Percentiles rank a stretch among this genome's conserved stretches.
Evolutionary conservation across 2,888 invertebrate species (phyloP).

Genomic region (Hirudinaria manillensis): DNA sequence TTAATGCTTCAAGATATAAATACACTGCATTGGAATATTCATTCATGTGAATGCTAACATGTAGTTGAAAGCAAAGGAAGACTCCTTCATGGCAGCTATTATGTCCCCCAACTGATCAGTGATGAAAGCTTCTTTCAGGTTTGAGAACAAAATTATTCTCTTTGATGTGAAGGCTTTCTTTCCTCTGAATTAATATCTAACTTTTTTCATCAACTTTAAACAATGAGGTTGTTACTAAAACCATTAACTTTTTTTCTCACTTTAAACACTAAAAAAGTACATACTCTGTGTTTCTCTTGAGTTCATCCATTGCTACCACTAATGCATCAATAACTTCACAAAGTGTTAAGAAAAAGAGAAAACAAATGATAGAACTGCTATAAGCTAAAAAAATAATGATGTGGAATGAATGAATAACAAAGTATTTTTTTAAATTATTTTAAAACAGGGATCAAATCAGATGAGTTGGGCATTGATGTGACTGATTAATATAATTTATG

Average conservation of each 20-base stretch:
- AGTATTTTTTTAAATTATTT: too few relatives aligned
- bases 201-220: too few relatives aligned
- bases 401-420: too few relatives aligned
- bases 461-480: too few relatives aligned
- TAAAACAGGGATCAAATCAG: too few relatives aligned
- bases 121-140: slow-evolving; percentile 59
- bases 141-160: slow-evolving; percentile 65
- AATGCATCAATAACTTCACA: slow-evolving; percentile 53
- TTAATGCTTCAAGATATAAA: too few relatives aligned
- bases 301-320: slow-evolving; percentile 53
- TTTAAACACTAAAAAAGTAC: neutral
- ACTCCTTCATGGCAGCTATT: slow-evolving; percentile 59
- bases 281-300: slow-evolving; percentile 48
- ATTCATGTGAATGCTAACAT: slow-evolving; percentile 57
- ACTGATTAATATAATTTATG: too few relatives aligned
- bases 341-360: neutral
- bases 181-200: slow-evolving; percentile 43
- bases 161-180: slow-evolving; percentile 55
- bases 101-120: slow-evolving; percentile 58
- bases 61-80: slow-evolving; percentile 62
- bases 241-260: too few relatives aligned
- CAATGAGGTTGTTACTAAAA: too few relatives aligned
- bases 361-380: neutral
- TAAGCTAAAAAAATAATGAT: neutral
- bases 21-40: neutral